Evolutionary conservation across 2,888 invertebrate species (phyloP).

Genomic region (Synanthedon myopaeformis): DNA sequence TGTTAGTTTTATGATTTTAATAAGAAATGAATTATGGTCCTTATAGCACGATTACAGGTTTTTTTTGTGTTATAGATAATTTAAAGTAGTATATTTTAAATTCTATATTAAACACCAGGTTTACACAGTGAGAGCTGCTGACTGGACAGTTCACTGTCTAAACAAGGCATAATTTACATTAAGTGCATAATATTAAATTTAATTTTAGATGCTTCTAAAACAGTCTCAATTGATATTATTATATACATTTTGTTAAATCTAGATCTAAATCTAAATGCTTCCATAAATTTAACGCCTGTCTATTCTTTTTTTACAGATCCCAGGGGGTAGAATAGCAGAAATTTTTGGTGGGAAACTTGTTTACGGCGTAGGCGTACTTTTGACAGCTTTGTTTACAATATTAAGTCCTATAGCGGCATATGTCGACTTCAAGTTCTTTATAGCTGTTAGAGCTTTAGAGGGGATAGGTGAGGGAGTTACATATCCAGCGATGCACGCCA

Average conservation of each 20-base stretch:
- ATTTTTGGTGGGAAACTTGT: slow-evolving; percentile 88
- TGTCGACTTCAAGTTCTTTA: slow-evolving; percentile 74
- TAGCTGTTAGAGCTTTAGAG: slow-evolving; percentile 81
- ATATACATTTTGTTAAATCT: no score
- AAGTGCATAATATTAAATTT: no score
- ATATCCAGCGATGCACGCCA: slow-evolving; percentile 94
- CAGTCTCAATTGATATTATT: no score
- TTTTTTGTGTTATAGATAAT: not conserved
- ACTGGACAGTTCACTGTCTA: no score
- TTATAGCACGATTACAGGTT: not conserved
- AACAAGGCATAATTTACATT: no score
- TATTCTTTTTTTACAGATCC: slow-evolving; percentile 40
- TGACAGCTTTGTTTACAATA: slow-evolving; percentile 85
- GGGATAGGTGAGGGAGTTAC: slow-evolving; percentile 92
- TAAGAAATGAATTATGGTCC: no score
- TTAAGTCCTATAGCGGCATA: slow-evolving; percentile 86
- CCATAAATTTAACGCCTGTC: no score
- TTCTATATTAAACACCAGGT: no score
- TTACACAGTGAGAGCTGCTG: no score
- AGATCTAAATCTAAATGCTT: no score
- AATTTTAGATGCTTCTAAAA: no score
- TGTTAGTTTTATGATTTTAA: no score
- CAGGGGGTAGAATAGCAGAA: slow-evolving; percentile 87
- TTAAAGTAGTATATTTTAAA: not conserved
- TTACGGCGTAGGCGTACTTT: slow-evolving; percentile 83